Evolutionary conservation across 2,113 vertebrate species (phyloP).

Genomic region (Antennarius striatus): DNA sequence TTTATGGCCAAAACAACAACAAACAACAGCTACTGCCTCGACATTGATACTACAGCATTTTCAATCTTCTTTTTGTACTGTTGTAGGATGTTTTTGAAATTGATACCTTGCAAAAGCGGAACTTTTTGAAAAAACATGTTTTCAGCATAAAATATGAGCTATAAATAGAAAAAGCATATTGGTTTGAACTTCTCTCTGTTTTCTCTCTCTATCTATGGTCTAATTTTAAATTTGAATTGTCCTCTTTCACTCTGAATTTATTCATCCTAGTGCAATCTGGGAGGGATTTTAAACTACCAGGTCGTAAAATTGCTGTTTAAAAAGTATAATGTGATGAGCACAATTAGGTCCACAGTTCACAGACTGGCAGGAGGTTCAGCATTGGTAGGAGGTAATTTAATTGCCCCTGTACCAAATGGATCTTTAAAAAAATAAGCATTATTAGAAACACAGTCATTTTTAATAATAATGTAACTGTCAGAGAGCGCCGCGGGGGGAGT

Average conservation of each 20-base stretch:
- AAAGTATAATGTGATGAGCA: slow-evolving; percentile 5
- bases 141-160: too few species aligned
- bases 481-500: slow-evolving; percentile 18
- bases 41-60: too few species aligned
- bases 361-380: slow-evolving; percentile 10
- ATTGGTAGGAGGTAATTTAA: slow-evolving; percentile 46
- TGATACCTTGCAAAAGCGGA: too few species aligned
- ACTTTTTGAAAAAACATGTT: too few species aligned
- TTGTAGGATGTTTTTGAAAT: too few species aligned
- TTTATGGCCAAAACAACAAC: too few species aligned
- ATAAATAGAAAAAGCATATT: background rate
- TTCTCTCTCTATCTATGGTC: background rate
- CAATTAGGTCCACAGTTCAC: slow-evolving; percentile 8
- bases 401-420: slow-evolving; percentile 26
- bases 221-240: background rate
- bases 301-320: slow-evolving; percentile 17
- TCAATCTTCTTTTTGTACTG: too few species aligned
- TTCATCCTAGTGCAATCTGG: slow-evolving; percentile 6
- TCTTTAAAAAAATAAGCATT: slow-evolving; percentile 52
- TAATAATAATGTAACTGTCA: slow-evolving; percentile 52
- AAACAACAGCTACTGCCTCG: too few species aligned
- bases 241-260: slow-evolving; percentile 6
- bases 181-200: background rate
- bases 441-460: slow-evolving; percentile 53
- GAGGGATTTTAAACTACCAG: slow-evolving; percentile 6